Conservation (phyloP, 2,797 vertebrate species). For the Alauda arvensis region DNA sequence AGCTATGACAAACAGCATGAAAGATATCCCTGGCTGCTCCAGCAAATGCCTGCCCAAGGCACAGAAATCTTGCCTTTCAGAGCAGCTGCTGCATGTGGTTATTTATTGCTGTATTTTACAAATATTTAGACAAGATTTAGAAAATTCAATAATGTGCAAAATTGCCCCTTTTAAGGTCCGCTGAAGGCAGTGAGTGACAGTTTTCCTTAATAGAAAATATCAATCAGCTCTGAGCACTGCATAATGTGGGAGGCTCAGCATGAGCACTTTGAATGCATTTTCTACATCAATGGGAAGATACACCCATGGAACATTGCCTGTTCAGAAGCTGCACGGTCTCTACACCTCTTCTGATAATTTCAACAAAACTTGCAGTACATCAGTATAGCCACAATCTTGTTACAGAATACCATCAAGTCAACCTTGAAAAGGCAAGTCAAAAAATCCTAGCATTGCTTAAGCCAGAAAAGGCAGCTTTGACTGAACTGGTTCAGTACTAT, state of each 20-base stretch:
- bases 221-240: constrained; percentile 1
- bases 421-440: background rate
- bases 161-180: constrained; percentile 23
- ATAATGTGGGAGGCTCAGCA: constrained; percentile 14
- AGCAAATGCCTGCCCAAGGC: constrained; percentile 22
- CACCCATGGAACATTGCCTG: rapidly evolving
- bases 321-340: background rate
- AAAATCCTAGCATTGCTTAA: background rate
- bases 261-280: constrained; percentile 30
- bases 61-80: constrained; percentile 19
- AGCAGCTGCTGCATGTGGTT: constrained; percentile 11
- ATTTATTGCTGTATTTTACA: constrained; percentile 54
- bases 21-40: background rate
- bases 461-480: background rate
- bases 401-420: background rate
- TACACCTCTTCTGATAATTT: background rate
- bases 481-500: background rate
- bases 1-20: constrained; percentile 12
- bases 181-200: constrained; percentile 46
- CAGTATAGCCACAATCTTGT: background rate
- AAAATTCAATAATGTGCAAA: constrained; percentile 53
- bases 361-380: background rate
- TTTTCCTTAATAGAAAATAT: constrained; percentile 49
- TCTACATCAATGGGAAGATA: background rate
- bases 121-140: constrained; percentile 62